Evolutionary conservation across 2,797 vertebrate species (phyloP), one percentile per base, ranked within the genome.

Genomic region (Cynodonichthys magdalenae): DNA sequence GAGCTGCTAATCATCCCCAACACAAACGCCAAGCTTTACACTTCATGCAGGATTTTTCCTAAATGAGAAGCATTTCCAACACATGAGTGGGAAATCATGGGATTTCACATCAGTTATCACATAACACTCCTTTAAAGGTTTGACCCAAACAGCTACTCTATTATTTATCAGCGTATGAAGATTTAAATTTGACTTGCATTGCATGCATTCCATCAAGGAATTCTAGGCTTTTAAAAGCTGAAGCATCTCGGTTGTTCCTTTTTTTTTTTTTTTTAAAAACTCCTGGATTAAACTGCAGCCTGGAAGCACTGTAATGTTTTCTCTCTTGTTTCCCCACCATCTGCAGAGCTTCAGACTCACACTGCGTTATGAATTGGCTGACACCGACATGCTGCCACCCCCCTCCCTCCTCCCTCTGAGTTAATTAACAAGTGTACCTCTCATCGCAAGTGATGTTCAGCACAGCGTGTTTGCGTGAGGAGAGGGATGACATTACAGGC

Each of bases 401-500:
- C 36, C 46, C 29, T 4, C 54, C 59, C 11, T 34, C 14, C 39
- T 58, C 64, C 62, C 41, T 36, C 34, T 70, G 49, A 84, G 48
- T 75, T 75, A 66, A 81, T 82, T 80, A 84, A 82, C 73, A 69
- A 79, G 74, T 67, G 66, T 67, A 68, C 63, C 62, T 66, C 60
- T 72, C 50, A 66, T 34, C 60, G 48, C 41, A 52, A 77, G 56
- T 36, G 62, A 55, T 63, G 68, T 51, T 50, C 54, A 39, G 46
- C 57, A 50, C 29, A 55, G 58, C 48, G 14, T 62, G 44, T 18
- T 52, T 42, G 42, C 20, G 34, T 44, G 54, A 15, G 66, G 11
- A 34, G 52, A 20, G 44, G 56, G 51, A 29, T 31, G 19, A 39
- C 49, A 68, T 72, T 75, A 71, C 61, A 67, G 53, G 56, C 62